These are phyloP conservation scores for Lasiurus borealis DNA, from an alignment of 2,113 vertebrate genomes.

Conservation along the genomic window DNA sequence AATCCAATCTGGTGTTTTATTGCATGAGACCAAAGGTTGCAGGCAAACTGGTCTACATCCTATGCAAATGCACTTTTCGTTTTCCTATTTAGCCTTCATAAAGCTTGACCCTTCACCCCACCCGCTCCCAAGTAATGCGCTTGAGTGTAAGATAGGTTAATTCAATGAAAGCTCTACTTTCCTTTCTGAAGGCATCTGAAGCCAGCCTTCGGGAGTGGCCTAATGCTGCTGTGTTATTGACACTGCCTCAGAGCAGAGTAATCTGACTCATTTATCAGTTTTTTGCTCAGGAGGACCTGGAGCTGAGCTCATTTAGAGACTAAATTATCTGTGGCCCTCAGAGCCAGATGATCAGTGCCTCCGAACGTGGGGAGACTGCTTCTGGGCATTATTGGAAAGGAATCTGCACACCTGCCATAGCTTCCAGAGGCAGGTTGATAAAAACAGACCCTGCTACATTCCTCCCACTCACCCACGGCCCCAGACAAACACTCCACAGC, in stretches of 20 bases:
- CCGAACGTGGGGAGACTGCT: constrained; percentile 84
- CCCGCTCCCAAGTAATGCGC: constrained; percentile 1
- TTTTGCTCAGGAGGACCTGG: constrained; percentile 78
- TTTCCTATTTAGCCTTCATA: constrained; percentile 5
- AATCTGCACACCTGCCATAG: constrained; percentile 86
- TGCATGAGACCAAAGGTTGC: not conserved
- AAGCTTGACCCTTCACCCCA: not conserved
- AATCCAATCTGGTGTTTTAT: constrained; percentile 27
- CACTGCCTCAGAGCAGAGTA: constrained; percentile 58
- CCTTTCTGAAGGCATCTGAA: constrained; percentile 77
- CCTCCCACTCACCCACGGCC: not conserved
- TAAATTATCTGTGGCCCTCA: constrained; percentile 85
- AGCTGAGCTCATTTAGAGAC: constrained; percentile 74
- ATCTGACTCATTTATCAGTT: constrained; percentile 87
- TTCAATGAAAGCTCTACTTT: constrained; percentile 70
- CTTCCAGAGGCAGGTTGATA: constrained; percentile 75
- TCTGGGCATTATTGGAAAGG: constrained; percentile 69
- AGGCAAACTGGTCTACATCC: not conserved
- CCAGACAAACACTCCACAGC: constrained; percentile 80
- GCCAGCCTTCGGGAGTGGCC: constrained; percentile 61
- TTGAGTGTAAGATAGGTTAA: constrained; percentile 61
- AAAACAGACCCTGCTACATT: constrained; percentile 76
- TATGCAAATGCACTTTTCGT: constrained; percentile 38
- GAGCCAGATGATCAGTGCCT: constrained; percentile 86
- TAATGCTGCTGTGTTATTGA: constrained; percentile 82